Percentiles rank a stretch among this genome's conserved stretches.
These are phyloP conservation scores for Eudyptes chrysolophus DNA, from an alignment of 2,113 vertebrate genomes.

Conservation along the genomic window DNA sequence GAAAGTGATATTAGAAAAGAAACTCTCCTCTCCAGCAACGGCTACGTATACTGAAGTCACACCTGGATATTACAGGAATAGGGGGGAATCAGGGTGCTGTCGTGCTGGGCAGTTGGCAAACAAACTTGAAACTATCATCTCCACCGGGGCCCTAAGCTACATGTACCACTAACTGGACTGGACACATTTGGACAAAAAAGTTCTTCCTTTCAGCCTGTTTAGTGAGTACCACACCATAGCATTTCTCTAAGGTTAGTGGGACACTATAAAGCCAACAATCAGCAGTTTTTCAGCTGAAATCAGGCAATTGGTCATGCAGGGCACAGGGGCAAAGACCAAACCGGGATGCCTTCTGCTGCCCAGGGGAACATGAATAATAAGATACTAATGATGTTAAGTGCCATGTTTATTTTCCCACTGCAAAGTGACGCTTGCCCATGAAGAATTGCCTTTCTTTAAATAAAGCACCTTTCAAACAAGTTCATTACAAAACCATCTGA, in stretches of 20 bases:
- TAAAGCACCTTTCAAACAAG: slow-evolving; percentile 42
- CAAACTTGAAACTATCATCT: not conserved
- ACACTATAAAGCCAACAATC: not conserved
- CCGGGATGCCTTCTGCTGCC: not conserved
- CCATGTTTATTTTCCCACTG: slow-evolving; percentile 7
- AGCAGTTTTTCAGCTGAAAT: not conserved
- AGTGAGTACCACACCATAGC: not conserved
- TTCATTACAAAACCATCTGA: slow-evolving; percentile 34
- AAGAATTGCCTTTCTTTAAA: slow-evolving; percentile 9
- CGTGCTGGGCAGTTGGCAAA: not conserved
- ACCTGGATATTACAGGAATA: not conserved
- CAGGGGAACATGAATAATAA: not conserved
- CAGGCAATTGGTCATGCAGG: not conserved
- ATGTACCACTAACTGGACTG: not conserved
- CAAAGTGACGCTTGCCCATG: not conserved
- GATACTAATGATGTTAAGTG: not conserved
- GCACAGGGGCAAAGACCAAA: not conserved
- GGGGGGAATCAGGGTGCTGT: not conserved
- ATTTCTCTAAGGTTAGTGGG: not conserved
- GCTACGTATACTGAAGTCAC: not conserved
- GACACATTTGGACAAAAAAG: not conserved
- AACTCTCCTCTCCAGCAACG: not conserved
- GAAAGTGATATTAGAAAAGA: not conserved
- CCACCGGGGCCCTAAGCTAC: not conserved
- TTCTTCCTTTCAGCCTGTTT: not conserved